These are phyloP conservation scores for Caretta caretta DNA, from an alignment of 2,113 vertebrate species.

Conservation along the genomic window DNA sequence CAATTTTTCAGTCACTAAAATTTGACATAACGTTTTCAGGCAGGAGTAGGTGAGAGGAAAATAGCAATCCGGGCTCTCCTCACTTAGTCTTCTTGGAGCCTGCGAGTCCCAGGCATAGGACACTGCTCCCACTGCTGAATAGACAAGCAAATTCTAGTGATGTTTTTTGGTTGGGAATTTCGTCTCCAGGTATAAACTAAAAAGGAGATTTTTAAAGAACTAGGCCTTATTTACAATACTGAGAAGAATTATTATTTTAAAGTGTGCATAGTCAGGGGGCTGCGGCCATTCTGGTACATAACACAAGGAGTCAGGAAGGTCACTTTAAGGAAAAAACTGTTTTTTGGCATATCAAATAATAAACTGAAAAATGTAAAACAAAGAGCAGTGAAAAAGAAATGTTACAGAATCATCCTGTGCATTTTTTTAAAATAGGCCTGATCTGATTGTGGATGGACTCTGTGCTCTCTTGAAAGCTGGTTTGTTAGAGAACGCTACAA, in stretches of 20 bases:
- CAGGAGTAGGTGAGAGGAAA: background rate
- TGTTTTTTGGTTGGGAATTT: background rate
- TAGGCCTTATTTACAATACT: background rate
- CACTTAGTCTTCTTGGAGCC: background rate
- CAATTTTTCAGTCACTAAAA: background rate
- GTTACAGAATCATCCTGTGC: background rate
- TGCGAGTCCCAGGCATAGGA: background rate
- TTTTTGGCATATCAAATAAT: background rate
- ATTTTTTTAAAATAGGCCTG: background rate
- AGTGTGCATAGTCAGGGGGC: background rate
- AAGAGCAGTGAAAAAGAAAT: constrained; percentile 2
- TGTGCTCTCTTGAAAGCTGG: constrained; percentile 13
- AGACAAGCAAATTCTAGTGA: background rate
- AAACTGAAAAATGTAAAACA: constrained; percentile 11
- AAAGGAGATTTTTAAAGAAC: background rate
- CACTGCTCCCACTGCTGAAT: background rate
- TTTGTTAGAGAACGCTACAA: background rate
- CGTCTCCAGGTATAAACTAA: background rate
- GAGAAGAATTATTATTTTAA: background rate
- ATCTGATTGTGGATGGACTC: constrained; percentile 36
- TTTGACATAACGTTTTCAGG: background rate
- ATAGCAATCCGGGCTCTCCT: background rate
- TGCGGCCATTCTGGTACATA: background rate
- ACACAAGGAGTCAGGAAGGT: constrained; percentile 1
- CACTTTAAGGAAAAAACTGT: background rate